Conservation (phyloP, 2,888 invertebrate species). For the Margaritifera margaritifera region DNA sequence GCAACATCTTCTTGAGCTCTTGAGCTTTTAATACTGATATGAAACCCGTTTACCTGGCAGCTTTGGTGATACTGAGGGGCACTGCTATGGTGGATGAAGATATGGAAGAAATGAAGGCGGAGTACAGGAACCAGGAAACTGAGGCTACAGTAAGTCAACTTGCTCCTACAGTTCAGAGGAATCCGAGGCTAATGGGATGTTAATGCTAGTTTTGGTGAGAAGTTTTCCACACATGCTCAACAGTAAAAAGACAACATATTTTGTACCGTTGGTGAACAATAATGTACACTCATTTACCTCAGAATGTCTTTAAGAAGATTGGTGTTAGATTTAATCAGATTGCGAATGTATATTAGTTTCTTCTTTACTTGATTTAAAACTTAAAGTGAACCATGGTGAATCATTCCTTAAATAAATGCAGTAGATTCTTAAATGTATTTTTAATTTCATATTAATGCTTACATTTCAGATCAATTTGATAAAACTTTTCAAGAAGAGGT, state of each 20-base stretch:
- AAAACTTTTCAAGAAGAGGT: conserved; percentile 91
- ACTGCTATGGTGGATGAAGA: conserved; percentile 91
- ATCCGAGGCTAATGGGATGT: neutral
- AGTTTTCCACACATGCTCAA: too few relatives aligned
- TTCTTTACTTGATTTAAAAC: too few relatives aligned
- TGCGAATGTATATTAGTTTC: too few relatives aligned
- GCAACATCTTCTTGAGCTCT: too few relatives aligned
- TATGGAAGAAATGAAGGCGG: conserved; percentile 96
- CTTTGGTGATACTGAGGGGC: conserved; percentile 80
- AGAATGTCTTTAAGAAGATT: too few relatives aligned
- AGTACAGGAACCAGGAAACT: conserved; percentile 75
- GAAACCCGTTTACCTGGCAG: conserved; percentile 69
- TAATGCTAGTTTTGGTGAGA: neutral
- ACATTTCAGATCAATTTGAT: conserved; percentile 89
- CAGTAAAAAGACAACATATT: too few relatives aligned
- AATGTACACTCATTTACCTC: too few relatives aligned
- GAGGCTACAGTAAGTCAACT: conserved; percentile 60
- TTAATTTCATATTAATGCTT: conserved; percentile 4
- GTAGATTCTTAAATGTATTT: neutral
- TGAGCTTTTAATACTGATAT: too few relatives aligned
- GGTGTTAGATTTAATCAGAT: too few relatives aligned
- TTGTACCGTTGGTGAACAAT: too few relatives aligned
- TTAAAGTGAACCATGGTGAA: too few relatives aligned
- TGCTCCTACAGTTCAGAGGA: neutral
- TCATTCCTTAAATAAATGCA: too few relatives aligned